phyloP scores from a whole-genome alignment of 1,140 invertebrate genomes.

The Hestina assimilis region DNA sequence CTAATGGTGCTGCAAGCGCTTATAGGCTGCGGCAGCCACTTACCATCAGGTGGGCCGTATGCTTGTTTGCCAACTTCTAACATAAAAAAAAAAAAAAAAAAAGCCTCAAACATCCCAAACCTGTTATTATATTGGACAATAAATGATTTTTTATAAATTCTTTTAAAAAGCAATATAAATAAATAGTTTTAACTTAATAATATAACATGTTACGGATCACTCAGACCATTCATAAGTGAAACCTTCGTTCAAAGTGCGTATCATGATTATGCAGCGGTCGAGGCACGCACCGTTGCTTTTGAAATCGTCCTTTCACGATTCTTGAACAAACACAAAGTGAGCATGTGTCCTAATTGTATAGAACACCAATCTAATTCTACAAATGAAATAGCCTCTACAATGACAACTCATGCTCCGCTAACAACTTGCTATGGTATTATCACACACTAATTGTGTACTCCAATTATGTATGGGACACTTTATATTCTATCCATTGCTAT shows the following conservation, averaged over 20 bases:
- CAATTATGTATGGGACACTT: constrained; percentile 15
- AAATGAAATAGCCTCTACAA: constrained; percentile 33
- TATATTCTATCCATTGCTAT: not conserved
- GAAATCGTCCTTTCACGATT: constrained; percentile 41
- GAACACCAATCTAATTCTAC: constrained; percentile 28
- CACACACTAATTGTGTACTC: constrained; percentile 9
- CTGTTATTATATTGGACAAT: no score
- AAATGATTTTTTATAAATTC: no score
- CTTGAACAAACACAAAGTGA: constrained; percentile 49
- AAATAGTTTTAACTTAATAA: not conserved
- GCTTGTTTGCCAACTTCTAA: no score
- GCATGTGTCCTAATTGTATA: constrained; percentile 43
- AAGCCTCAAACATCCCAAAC: no score
- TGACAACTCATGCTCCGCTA: constrained; percentile 33
- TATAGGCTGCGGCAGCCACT: no score
- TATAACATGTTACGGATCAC: not conserved
- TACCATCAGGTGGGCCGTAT: no score
- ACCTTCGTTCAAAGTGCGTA: constrained; percentile 4
- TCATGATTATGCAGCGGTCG: constrained; percentile 5
- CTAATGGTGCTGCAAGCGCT: no score
- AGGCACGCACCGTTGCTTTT: constrained; percentile 38
- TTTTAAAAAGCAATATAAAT: not conserved
- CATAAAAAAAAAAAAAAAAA: no score
- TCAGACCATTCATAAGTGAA: constrained; percentile 1
- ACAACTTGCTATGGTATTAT: constrained; percentile 29